phyloP scores from a whole-genome alignment of 2,888 invertebrate genomes.

The Phragmatobia fuliginosa region DNA sequence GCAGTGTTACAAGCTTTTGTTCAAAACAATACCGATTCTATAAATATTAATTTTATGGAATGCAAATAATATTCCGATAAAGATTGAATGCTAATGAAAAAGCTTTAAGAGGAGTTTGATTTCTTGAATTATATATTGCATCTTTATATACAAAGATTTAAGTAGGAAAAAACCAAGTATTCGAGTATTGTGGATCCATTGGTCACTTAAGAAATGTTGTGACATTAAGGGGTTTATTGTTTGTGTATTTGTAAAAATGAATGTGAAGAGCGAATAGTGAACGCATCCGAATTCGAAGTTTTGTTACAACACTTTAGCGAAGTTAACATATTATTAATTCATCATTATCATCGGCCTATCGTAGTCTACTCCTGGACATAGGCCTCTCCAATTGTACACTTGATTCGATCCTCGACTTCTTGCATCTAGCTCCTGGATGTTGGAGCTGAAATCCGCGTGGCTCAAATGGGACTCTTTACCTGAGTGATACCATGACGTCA shows the following conservation, averaged over 20 bases:
- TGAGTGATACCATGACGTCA: no score
- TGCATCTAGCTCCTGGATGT: no score
- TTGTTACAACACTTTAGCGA: no score
- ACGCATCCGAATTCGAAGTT: no score
- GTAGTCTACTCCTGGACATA: no score
- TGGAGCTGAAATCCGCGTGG: no score
- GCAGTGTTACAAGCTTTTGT: slow-evolving; percentile 14
- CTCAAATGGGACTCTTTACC: no score
- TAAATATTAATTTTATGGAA: slow-evolving; percentile 14
- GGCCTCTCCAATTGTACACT: no score
- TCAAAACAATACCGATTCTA: slow-evolving; percentile 15
- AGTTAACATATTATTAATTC: no score
- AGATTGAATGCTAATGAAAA: slow-evolving; percentile 15
- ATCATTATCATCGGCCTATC: no score
- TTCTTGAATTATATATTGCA: not conserved
- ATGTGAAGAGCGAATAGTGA: no score
- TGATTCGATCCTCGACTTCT: no score
- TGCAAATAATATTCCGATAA: slow-evolving; percentile 16
- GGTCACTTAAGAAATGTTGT: not conserved
- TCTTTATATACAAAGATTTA: not conserved
- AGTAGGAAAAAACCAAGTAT: not conserved
- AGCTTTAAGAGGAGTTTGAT: not conserved
- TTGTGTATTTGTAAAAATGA: not conserved
- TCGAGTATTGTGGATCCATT: not conserved
- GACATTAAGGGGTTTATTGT: not conserved